Conservation (phyloP, 2,797 vertebrate species). For the Melanotaenia nigrans region DNA sequence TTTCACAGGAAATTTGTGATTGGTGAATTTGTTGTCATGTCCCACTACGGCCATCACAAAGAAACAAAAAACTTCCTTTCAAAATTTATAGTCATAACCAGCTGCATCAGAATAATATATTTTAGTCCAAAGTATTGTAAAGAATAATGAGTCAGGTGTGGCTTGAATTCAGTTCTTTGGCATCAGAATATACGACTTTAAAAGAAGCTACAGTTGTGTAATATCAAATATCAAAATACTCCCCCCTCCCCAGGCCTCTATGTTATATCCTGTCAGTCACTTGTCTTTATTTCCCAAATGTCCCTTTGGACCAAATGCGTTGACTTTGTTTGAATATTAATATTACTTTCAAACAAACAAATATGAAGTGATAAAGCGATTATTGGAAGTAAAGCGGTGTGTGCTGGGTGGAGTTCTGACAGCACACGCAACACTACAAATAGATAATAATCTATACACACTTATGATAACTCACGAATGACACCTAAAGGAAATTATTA, state of each 20-base stretch:
- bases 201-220: too few relatives aligned
- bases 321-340: constrained; percentile 34
- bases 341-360: background rate
- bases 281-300: constrained; percentile 10
- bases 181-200: too few relatives aligned
- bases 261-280: constrained; percentile 13
- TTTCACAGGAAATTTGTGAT: background rate
- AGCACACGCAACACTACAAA: constrained; percentile 11
- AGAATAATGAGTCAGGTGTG: too few relatives aligned
- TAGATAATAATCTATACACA: background rate
- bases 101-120: too few relatives aligned
- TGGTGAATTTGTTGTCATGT: background rate
- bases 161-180: too few relatives aligned
- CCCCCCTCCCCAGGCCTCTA: background rate
- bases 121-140: too few relatives aligned
- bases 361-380: background rate
- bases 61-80: too few relatives aligned
- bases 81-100: too few relatives aligned
- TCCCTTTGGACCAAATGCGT: background rate
- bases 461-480: constrained; percentile 5
- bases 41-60: too few relatives aligned
- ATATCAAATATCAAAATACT: too few relatives aligned
- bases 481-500: constrained; percentile 6
- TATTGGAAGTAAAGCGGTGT: constrained; percentile 3
- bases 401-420: background rate